Conservation (phyloP, 2,888 invertebrate species). For the Drosophila macrospina region DNA sequence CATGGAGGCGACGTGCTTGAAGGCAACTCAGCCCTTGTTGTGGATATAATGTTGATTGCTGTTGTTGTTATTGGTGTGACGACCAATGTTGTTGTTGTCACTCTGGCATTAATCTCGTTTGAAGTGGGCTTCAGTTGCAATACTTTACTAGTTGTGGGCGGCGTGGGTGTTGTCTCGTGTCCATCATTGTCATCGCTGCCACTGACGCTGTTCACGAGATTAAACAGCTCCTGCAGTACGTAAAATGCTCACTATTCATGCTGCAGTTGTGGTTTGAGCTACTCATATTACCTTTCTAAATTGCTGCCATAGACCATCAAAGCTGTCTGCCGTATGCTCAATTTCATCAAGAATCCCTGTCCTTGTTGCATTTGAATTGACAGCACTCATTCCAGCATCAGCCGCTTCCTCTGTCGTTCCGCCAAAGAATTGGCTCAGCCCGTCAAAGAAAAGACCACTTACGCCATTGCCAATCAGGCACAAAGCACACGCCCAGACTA, state of each 20-base stretch:
- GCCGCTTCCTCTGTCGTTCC: background rate
- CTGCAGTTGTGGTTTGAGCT: background rate
- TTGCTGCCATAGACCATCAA: slow-evolving; percentile 61
- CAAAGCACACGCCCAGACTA: slow-evolving; percentile 45
- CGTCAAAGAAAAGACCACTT: slow-evolving; percentile 47
- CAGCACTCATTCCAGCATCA: slow-evolving; percentile 8
- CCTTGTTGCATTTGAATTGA: slow-evolving; percentile 1
- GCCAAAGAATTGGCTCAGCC: slow-evolving; percentile 47
- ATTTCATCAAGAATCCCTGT: slow-evolving; percentile 47
- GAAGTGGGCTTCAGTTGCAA: slow-evolving; percentile 27
- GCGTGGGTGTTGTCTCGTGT: slow-evolving; percentile 4
- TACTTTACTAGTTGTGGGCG: slow-evolving; percentile 1
- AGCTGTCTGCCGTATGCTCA: slow-evolving; percentile 52
- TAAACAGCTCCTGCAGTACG: slow-evolving; percentile 28
- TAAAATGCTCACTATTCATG: slow-evolving; percentile 8
- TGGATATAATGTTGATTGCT: background rate
- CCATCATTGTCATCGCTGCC: slow-evolving; percentile 15
- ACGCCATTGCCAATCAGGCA: slow-evolving; percentile 35
- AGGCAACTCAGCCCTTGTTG: slow-evolving; percentile 2
- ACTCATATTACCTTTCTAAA: slow-evolving; percentile 57
- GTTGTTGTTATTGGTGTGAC: slow-evolving; percentile 3
- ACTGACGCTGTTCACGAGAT: slow-evolving; percentile 39
- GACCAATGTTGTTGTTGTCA: slow-evolving; percentile 2
- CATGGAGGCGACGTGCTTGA: slow-evolving; percentile 20
- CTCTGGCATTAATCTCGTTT: background rate